Evolutionary conservation across 2,888 invertebrate genomes (phyloP), one percentile per base, ranked within the genome.

Genomic region (Drosophila gaucha): DNA sequence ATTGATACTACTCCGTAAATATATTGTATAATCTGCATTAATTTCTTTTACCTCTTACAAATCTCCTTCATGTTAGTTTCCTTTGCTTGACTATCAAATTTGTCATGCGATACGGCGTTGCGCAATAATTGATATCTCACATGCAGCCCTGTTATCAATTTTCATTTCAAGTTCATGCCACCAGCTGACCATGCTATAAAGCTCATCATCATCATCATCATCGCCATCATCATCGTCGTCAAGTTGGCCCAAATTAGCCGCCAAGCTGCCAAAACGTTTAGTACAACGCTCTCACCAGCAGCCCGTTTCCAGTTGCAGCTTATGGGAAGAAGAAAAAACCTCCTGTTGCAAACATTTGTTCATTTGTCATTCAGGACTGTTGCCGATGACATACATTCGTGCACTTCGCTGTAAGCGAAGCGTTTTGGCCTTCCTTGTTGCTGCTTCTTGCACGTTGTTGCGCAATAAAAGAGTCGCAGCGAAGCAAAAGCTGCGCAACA

Each of bases 361-460:
- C 86, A 90, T 91, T 90, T 91, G 90, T 90, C 90, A 90, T 86
- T 85, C 85, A 80, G 86, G 82, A 79, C 88, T 83, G 90, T 78
- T 70, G 79, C 82, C 74, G 82, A 71, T 90, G 90, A 90, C 90
- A 90, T 88, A 90, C 91, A 90, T 90, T 90, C 86, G 86, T 87
- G 88, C 86, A 84, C 74, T 83, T 86, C 80, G 75, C 83, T 87
- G 76, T 57, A 47, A 57, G 56, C 43, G 50, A n/a, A 59, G 30
- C 58, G 39, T 59, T 36, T 26, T 60, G 39, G 49, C 54, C 39
- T 20, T 55, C 44, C 47, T 41, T 31, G 28, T n/a, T 20, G 51
- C 39, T 52, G 46, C 57, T 65, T 62, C 50, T 36, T 67, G 80
- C 74, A 63, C 68, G 64, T 85, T 78, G 64, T 85, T 78, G 88